Evolutionary conservation across 2,888 invertebrate species (phyloP), one percentile per base, ranked within the genome.

Genomic region (Latrodectus hesperus): DNA sequence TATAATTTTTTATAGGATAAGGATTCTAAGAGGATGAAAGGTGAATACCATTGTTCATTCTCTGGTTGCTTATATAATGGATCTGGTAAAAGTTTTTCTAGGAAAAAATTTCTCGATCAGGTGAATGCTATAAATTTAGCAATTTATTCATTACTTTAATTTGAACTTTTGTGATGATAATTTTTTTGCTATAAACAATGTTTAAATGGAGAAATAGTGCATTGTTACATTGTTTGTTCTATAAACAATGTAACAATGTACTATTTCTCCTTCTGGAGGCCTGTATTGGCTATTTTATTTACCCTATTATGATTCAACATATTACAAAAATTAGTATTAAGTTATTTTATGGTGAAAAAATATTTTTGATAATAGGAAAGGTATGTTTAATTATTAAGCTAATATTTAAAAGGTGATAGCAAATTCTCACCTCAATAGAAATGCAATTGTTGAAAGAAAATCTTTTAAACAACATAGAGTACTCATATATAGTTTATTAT

Each of bases 51-150:
- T 68, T 90, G 90, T 74, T 77, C 89, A 2, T 75, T 88, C 12
- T 71, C 77, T 65, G 88, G 85, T 14, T 90, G 90, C 65, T 22
- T 85, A 52, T 90, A 90, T 68, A 53, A 17, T 55, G 84, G 83
- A 26, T 86, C 88, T n/a, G 82, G 82, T 26, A 88, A 86, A 64
- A 70, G 73, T 72, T 90, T 90, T 77, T 84, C 88, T 38, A 75
- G 70, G 11, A 85, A 90, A 70, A 81, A 82, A 22, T 70, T 88
- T 65, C 71, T 90, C 12, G 82, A 82, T 83, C 87, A 90, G 77
- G 89, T 90, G 73, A 70, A 26, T 60, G 12, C 60, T 17, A n/a
- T n/a, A 53, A 55, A n/a, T 16, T 67, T 16, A 14, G 4, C 38
- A 38, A 38, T 38, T 38, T 38, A 38, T 38, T 38, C 38, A 38